These are phyloP conservation scores for Caranx melampygus DNA, from an alignment of 2,113 vertebrate species.

Conservation along the genomic window DNA sequence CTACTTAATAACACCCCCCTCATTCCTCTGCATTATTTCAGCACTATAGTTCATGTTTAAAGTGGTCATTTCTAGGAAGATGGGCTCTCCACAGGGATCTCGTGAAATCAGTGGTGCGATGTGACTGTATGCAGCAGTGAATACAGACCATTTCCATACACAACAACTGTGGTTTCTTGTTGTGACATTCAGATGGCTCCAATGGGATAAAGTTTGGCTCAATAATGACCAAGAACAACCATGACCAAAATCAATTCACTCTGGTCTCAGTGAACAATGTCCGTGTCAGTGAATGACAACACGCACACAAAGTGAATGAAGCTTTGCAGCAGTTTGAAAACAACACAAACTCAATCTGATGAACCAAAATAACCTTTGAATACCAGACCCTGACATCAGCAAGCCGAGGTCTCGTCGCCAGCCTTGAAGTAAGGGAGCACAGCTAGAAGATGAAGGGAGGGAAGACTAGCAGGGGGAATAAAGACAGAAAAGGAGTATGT, in stretches of 20 bases:
- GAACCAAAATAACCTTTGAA: slow-evolving; percentile 64
- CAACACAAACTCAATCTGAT: slow-evolving; percentile 28
- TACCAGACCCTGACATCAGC: slow-evolving; percentile 30
- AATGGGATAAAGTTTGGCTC: background rate
- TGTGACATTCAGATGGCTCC: slow-evolving; percentile 1
- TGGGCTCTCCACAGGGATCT: background rate
- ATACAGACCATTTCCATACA: background rate
- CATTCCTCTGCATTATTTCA: slow-evolving; percentile 43
- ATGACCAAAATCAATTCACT: slow-evolving; percentile 12
- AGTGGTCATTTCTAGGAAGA: slow-evolving; percentile 7
- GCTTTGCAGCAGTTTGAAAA: slow-evolving; percentile 34
- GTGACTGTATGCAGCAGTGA: background rate
- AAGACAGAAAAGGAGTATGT: slow-evolving; percentile 46
- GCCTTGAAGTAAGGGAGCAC: slow-evolving; percentile 29
- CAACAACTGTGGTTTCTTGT: background rate
- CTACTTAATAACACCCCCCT: slow-evolving; percentile 62
- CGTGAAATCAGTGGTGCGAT: slow-evolving; percentile 31
- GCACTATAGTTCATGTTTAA: slow-evolving; percentile 41
- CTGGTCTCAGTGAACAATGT: background rate
- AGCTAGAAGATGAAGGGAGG: slow-evolving; percentile 44
- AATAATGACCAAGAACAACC: slow-evolving; percentile 26
- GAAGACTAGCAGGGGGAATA: slow-evolving; percentile 46
- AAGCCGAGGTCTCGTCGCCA: slow-evolving; percentile 23
- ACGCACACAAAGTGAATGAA: slow-evolving; percentile 38
- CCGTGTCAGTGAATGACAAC: slow-evolving; percentile 26